A percentile compares a stretch with the other conserved stretches of the same genome.
Evolutionary conservation across 2,797 vertebrate genomes (phyloP).

Genomic region (Cossypha polioptera): DNA sequence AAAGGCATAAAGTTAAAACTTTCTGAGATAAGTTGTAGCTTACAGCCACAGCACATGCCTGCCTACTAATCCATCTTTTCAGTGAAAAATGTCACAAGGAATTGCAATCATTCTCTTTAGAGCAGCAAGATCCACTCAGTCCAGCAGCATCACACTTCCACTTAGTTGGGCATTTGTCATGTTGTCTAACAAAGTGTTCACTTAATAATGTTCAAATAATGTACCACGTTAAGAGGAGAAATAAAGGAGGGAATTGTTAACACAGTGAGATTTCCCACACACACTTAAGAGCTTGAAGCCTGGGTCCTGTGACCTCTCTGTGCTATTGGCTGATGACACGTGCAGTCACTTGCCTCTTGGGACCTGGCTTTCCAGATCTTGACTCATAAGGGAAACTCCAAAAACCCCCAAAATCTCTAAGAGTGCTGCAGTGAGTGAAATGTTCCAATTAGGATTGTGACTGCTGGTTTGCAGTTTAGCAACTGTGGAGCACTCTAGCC

Average conservation of each 20-base stretch:
- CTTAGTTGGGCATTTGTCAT: background rate
- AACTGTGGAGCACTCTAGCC: background rate
- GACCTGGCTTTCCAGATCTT: background rate
- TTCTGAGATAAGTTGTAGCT: conserved; percentile 56
- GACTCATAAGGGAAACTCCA: background rate
- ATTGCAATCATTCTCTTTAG: background rate
- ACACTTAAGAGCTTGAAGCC: background rate
- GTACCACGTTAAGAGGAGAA: background rate
- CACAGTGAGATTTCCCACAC: background rate
- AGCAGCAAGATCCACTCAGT: background rate
- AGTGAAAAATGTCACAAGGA: background rate
- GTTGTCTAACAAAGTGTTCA: background rate
- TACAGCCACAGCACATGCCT: conserved; percentile 19
- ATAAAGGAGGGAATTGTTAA: background rate
- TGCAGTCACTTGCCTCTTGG: background rate
- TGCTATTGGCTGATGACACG: background rate
- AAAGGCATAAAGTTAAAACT: conserved; percentile 56
- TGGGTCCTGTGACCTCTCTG: background rate
- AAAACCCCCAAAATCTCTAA: background rate
- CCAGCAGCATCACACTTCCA: background rate
- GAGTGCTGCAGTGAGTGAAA: background rate
- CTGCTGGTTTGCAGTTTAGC: background rate
- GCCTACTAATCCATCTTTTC: conserved; percentile 35
- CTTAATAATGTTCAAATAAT: background rate
- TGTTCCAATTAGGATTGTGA: background rate